Evolutionary conservation across 2,888 invertebrate species (phyloP).

Genomic region (Dromius quadrimaculatus): DNA sequence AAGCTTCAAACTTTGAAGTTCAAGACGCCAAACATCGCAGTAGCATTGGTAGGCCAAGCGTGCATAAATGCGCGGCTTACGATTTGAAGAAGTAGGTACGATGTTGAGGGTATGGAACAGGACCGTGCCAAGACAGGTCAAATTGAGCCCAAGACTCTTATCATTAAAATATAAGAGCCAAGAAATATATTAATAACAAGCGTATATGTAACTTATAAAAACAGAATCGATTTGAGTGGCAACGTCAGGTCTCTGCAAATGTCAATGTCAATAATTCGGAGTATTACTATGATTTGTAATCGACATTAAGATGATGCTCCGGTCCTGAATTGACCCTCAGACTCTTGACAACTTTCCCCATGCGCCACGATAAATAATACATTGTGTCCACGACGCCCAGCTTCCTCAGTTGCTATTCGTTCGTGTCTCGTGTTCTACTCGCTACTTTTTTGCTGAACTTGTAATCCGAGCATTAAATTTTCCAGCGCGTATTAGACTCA

Average conservation of each 20-base stretch:
- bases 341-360: conserved; percentile 4
- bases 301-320: too few species aligned
- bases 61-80: conserved; percentile 43
- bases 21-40: conserved; percentile 16
- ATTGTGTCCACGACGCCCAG: conserved; percentile 30
- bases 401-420: neutral
- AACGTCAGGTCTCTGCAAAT: too few species aligned
- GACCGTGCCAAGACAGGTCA: too few species aligned
- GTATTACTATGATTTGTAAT: neutral
- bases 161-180: too few species aligned
- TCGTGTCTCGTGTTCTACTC: neutral
- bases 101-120: neutral
- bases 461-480: conserved; percentile 52
- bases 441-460: conserved; percentile 45
- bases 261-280: too few species aligned
- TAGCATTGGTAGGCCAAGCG: conserved; percentile 26
- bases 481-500: conserved; percentile 41
- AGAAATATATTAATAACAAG: too few species aligned
- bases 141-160: too few species aligned
- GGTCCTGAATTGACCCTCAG: conserved; percentile 9
- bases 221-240: too few species aligned
- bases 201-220: too few species aligned
- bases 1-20: conserved; percentile 48
- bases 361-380: conserved; percentile 36
- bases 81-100: conserved; percentile 9